A percentile compares a stretch with the other conserved stretches of the same genome.
phyloP scores from a whole-genome alignment of 2,113 vertebrate species.

The Isurus oxyrinchus region DNA sequence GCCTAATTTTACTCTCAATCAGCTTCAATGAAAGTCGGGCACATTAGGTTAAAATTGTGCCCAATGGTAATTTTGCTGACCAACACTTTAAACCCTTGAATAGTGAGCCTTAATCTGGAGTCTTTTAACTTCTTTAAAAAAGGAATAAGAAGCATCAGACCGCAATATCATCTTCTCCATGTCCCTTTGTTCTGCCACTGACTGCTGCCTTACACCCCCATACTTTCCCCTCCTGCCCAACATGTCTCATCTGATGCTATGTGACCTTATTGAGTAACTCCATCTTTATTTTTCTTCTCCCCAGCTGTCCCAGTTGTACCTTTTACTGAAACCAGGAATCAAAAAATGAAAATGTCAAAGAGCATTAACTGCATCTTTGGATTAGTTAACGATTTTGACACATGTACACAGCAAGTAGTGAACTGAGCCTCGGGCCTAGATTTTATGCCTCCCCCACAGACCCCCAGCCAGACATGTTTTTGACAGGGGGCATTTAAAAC shows the following conservation, averaged over 20 bases:
- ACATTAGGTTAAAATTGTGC: not conserved
- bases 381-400: not conserved
- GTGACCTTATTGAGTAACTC: not conserved
- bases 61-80: not conserved
- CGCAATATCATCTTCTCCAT: not conserved
- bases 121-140: not conserved
- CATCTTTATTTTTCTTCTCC: not conserved
- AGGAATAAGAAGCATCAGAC: not conserved
- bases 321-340: not conserved
- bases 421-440: not conserved
- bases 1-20: not conserved
- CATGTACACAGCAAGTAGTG: not conserved
- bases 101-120: not conserved
- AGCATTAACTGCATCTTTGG: not conserved
- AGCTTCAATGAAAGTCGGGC: not conserved
- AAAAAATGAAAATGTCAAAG: constrained; percentile 18
- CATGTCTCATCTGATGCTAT: not conserved
- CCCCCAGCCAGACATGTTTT: too few relatives aligned
- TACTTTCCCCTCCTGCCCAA: not conserved
- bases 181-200: not conserved
- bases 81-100: not conserved
- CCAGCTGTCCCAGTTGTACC: not conserved
- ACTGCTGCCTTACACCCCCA: not conserved
- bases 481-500: too few relatives aligned
- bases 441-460: too few relatives aligned